Percentiles rank a stretch among this genome's conserved stretches.
Evolutionary conservation across 2,113 vertebrate genomes (phyloP).

Genomic region (Onychorhynchus coronatus): DNA sequence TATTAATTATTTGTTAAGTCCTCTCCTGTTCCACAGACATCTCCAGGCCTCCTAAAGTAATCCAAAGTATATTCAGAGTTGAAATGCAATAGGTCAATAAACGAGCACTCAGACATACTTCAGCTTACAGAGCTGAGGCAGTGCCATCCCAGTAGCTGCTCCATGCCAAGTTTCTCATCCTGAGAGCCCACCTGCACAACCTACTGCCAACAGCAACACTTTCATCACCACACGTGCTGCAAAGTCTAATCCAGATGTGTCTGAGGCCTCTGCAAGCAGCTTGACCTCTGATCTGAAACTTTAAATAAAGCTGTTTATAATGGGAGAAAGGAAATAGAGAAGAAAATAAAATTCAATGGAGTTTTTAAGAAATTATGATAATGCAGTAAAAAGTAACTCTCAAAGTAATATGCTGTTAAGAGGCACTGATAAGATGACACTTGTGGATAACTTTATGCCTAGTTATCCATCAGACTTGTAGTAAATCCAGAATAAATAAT

Average conservation of each 20-base stretch:
- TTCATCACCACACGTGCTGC: background rate
- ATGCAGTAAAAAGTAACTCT: background rate
- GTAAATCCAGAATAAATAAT: background rate
- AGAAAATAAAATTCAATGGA: background rate
- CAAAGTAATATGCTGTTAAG: background rate
- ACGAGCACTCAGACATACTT: rapidly evolving
- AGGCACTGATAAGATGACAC: background rate
- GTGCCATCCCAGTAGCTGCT: background rate
- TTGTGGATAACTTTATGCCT: background rate
- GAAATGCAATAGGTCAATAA: background rate
- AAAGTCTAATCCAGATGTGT: background rate
- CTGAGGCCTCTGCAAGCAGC: background rate
- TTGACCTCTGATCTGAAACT: background rate
- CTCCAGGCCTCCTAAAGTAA: background rate
- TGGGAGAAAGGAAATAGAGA: background rate
- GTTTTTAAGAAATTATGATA: background rate
- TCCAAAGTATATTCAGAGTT: background rate
- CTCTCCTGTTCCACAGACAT: background rate
- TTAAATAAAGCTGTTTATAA: background rate
- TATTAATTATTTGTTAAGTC: background rate
- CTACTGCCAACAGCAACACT: background rate
- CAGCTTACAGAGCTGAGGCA: rapidly evolving
- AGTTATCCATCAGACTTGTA: background rate
- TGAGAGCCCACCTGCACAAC: background rate
- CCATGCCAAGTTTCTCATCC: background rate